Percentiles rank a stretch among this genome's conserved stretches.
These are phyloP conservation scores for Lycophotia porphyrea DNA, from an alignment of 2,888 invertebrate genomes.

Conservation along the genomic window DNA sequence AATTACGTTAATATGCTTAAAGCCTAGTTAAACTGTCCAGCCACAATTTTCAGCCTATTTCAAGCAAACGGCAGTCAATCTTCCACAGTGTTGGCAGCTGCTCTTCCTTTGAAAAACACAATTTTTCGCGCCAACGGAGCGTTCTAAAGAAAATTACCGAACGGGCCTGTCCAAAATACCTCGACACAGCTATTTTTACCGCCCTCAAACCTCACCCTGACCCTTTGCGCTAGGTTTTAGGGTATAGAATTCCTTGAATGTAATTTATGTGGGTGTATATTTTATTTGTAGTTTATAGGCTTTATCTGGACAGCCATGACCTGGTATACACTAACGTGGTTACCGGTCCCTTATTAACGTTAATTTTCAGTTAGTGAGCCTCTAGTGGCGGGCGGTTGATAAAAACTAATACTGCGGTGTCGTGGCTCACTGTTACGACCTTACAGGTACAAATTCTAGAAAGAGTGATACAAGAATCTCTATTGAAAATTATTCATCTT, in stretches of 20 bases:
- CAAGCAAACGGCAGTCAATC: conserved; percentile 70
- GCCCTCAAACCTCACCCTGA: conserved; percentile 41
- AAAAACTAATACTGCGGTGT: conserved; percentile 53
- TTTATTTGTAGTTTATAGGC: conserved; percentile 74
- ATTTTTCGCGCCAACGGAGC: conserved; percentile 87
- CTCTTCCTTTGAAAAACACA: conserved; percentile 85
- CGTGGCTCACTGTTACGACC: conserved; percentile 25
- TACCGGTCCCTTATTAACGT: conserved; percentile 76
- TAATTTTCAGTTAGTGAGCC: conserved; percentile 77
- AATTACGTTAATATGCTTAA: conserved; percentile 20
- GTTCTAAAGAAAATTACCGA: conserved; percentile 87
- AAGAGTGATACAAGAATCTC: not conserved
- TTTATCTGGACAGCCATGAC: conserved; percentile 80
- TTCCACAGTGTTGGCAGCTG: conserved; percentile 74
- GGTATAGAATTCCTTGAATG: conserved; percentile 64
- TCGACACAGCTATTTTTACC: conserved; percentile 72
- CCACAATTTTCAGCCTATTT: conserved; percentile 64
- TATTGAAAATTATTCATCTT: not conserved
- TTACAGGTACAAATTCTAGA: not conserved
- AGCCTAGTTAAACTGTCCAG: conserved; percentile 30
- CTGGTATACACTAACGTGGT: conserved; percentile 82
- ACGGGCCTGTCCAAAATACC: conserved; percentile 79
- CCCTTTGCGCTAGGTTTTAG: conserved; percentile 57
- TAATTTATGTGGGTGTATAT: conserved; percentile 49
- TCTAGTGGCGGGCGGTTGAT: conserved; percentile 62